These are phyloP conservation scores for Drosophila oshimai DNA, from an alignment of 1,140 invertebrate species.

Conservation along the genomic window DNA sequence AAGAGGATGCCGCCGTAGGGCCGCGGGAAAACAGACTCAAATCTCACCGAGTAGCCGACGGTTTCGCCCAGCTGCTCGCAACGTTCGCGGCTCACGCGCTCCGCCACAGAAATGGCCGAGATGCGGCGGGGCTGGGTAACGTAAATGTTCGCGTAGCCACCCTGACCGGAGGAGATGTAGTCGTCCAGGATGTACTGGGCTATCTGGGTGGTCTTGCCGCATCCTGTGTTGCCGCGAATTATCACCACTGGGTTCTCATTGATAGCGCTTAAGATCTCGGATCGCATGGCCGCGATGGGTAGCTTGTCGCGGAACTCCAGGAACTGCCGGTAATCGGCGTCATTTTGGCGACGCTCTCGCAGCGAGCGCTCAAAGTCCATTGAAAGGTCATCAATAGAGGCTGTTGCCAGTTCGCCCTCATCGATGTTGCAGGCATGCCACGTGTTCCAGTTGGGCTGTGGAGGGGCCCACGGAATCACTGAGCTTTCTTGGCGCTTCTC, in stretches of 20 bases:
- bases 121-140: conserved; percentile 97
- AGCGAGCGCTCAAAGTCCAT: conserved; percentile 87
- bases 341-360: conserved; percentile 83
- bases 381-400: conserved; percentile 91
- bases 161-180: conserved; percentile 92
- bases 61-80: conserved; percentile 91
- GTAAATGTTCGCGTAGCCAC: conserved; percentile 92
- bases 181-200: conserved; percentile 98
- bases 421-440: conserved; percentile 98
- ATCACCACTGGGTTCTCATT: conserved; percentile 94
- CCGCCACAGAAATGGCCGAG: conserved; percentile 96
- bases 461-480: conserved; percentile 97
- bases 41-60: conserved; percentile 96
- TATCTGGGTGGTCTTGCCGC: conserved; percentile 93
- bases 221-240: conserved; percentile 97
- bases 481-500: conserved; percentile 31
- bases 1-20: conserved; percentile 97
- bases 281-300: conserved; percentile 89
- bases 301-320: conserved; percentile 87
- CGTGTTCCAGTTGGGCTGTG: conserved; percentile 97
- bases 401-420: conserved; percentile 92
- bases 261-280: conserved; percentile 91
- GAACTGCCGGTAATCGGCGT: conserved; percentile 65
- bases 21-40: conserved; percentile 93
- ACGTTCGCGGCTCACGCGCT: conserved; percentile 93